Percentiles rank a stretch among this genome's conserved stretches.
Conservation (phyloP, 2,797 vertebrate species). For the Mormyrops attenuatus region DNA sequence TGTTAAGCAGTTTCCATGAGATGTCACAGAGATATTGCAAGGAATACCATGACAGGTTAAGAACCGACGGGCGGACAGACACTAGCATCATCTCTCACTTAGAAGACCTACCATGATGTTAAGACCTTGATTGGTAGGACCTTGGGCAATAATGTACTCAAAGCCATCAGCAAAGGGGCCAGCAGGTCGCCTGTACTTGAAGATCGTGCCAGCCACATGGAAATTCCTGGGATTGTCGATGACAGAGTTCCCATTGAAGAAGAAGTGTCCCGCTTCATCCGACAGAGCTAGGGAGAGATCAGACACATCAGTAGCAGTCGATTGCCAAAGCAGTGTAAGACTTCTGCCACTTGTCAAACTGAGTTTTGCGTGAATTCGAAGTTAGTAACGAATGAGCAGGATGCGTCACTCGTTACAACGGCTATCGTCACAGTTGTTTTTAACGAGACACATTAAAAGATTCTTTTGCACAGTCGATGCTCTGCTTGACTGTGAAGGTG, state of each 20-base stretch:
- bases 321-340: neutral
- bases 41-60: neutral
- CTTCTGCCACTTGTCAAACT: neutral
- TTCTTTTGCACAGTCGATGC: neutral
- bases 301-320: neutral
- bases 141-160: conserved; percentile 82
- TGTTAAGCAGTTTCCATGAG: neutral
- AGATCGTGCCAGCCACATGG: conserved; percentile 75
- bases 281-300: conserved; percentile 63
- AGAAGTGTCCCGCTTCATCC: conserved; percentile 78
- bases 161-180: conserved; percentile 73
- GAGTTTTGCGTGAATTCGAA: neutral
- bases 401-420: neutral
- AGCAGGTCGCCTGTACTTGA: conserved; percentile 78
- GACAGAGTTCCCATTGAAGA: conserved; percentile 79
- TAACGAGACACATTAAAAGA: neutral
- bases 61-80: neutral
- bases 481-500: neutral
- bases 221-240: conserved; percentile 86
- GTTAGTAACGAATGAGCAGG: neutral
- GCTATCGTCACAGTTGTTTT: neutral
- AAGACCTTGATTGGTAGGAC: conserved; percentile 78
- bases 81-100: conserved; percentile 24
- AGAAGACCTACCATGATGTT: conserved; percentile 83
- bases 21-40: neutral